Evolutionary conservation across 2,113 vertebrate genomes (phyloP), one percentile per base, ranked within the genome.

Genomic region (Indicator maculatus): DNA sequence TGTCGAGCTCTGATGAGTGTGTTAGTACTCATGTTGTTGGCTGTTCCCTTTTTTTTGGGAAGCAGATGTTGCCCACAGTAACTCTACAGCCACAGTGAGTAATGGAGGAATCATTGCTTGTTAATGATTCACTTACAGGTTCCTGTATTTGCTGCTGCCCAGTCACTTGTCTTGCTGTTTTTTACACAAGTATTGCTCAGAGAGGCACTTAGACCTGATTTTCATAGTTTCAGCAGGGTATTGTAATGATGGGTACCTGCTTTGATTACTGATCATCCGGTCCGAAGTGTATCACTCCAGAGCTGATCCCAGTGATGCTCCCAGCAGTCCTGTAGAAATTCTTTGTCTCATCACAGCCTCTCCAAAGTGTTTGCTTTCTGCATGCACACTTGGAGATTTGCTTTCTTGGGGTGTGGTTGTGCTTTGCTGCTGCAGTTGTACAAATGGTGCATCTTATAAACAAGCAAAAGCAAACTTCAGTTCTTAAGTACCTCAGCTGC

Each of bases 81-180:
- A 36, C 69, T 94, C 86, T 79, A 0, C 33, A 89, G 63, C 52
- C 73, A 61, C 6, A 6, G 92, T 96, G 95, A 96, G 88, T 92
- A 96, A 96, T 88, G 83, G 89, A 96, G 93, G 86, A 86, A 81
- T 94, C 88, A 86, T 88, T 81, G 79, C 90, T 93, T 17, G 83
- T 95, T 92, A 95, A 86, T 95, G 94, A 95, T 97, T 96, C 96
- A 95, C 83, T 55, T 24, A 38, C 83, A 75, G 88, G 94, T 95
- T 96, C 94, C 93, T 83, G 69, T 86, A 63, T 50, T 50, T 84
- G 83, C 79, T 80, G 52, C 53, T 79, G 87, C 85, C 95, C 84
- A 74, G 71, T 76, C 58, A 3, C 53, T 93, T 70, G 38, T 73
- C 82, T 87, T 91, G 84, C 76, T 76, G 30, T 83, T 95, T 63